These are phyloP conservation scores for Brienomyrus brachyistius DNA, from an alignment of 2,113 vertebrate species.

Conservation along the genomic window DNA sequence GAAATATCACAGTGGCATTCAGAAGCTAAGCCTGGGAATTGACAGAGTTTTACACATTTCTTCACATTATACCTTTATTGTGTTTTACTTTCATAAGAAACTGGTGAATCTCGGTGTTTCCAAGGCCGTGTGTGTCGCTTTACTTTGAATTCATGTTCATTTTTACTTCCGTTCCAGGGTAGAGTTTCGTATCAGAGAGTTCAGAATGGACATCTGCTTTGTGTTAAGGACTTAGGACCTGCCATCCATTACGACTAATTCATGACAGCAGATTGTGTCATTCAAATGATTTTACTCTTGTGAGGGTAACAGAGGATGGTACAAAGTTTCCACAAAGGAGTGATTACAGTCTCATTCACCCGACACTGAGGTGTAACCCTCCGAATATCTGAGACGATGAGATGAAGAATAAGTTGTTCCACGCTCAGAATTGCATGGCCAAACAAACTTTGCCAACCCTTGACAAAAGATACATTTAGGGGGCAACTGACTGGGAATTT, in stretches of 20 bases:
- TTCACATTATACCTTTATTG: background rate
- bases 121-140: background rate
- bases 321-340: background rate
- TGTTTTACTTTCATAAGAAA: background rate
- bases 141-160: background rate
- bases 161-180: background rate
- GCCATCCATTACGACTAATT: background rate
- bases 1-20: background rate
- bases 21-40: background rate
- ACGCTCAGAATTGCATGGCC: background rate
- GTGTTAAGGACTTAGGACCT: background rate
- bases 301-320: background rate
- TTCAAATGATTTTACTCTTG: constrained; percentile 8
- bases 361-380: background rate
- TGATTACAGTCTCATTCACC: background rate
- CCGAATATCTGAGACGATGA: background rate
- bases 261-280: background rate
- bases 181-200: background rate
- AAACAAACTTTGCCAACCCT: background rate
- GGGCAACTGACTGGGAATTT: background rate
- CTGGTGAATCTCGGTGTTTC: background rate
- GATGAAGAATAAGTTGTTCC: background rate
- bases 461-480: background rate
- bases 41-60: background rate
- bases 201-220: constrained; percentile 22